Conservation (phyloP, 1,140 invertebrate species). For the Delia radicum region DNA sequence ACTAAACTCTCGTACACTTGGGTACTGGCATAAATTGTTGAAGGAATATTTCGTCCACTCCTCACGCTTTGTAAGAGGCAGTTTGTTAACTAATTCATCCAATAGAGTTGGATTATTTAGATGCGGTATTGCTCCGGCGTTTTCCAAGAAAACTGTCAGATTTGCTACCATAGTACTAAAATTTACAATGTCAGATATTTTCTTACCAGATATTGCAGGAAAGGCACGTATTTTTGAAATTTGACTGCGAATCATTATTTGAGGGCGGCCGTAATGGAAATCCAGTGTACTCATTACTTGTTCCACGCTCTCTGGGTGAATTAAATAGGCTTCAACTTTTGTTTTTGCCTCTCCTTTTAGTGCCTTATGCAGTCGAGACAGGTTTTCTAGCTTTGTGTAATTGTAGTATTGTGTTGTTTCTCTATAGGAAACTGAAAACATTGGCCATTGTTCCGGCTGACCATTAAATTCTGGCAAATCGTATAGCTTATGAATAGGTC, state of each 20-base stretch:
- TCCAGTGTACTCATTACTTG: no score
- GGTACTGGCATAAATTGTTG: background rate
- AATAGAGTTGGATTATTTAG: constrained; percentile 3
- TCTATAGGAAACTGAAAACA: no score
- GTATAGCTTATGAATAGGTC: no score
- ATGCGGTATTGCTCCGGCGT: background rate
- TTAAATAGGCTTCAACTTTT: no score
- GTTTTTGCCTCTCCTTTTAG: no score
- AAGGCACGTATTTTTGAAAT: background rate
- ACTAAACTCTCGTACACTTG: background rate
- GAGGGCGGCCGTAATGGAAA: no score
- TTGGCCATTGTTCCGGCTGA: no score
- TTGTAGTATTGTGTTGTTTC: background rate
- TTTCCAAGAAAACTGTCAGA: constrained; percentile 11
- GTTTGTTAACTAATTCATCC: constrained; percentile 18
- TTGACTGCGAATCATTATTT: no score
- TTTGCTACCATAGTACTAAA: constrained; percentile 12
- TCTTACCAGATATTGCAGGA: constrained; percentile 7
- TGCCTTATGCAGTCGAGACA: no score
- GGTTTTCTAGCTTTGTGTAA: background rate
- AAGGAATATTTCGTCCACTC: background rate
- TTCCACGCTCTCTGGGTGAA: no score
- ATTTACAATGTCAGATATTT: background rate
- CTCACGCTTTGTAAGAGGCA: constrained; percentile 2
- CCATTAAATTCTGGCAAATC: no score